Evolutionary conservation across 2,797 vertebrate species (phyloP).

Genomic region (Hoplostethus atlanticus): DNA sequence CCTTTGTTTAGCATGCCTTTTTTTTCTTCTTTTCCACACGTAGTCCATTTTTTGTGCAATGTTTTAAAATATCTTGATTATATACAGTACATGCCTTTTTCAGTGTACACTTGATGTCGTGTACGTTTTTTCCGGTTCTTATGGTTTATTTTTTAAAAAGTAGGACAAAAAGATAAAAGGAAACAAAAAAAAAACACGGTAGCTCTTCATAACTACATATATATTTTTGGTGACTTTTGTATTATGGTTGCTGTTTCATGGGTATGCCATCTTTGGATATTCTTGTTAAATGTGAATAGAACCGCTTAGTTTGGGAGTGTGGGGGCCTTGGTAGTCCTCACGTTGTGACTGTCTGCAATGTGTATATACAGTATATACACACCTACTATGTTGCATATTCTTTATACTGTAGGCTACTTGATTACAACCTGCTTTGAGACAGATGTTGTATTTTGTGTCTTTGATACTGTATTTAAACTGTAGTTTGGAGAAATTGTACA

Average conservation of each 20-base stretch:
- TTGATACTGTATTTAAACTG: conserved; percentile 94
- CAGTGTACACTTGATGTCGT: conserved; percentile 88
- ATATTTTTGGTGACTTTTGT: conserved; percentile 92
- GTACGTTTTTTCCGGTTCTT: conserved; percentile 91
- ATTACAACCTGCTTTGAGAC: conserved; percentile 87
- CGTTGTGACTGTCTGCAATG: conserved; percentile 91
- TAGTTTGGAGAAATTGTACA: conserved; percentile 76
- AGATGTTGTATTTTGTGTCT: conserved; percentile 91
- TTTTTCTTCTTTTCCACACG: conserved; percentile 42
- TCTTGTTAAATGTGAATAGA: conserved; percentile 95
- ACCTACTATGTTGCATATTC: conserved; percentile 91
- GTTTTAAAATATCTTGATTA: conserved; percentile 79
- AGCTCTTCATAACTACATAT: conserved; percentile 90
- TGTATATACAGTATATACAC: conserved; percentile 81
- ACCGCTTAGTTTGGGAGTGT: conserved; percentile 81
- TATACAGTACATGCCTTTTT: conserved; percentile 86
- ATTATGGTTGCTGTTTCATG: conserved; percentile 80
- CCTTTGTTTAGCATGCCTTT: conserved; percentile 11
- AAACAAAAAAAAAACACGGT: conserved; percentile 66
- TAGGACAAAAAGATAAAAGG: conserved; percentile 66
- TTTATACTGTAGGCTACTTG: conserved; percentile 86
- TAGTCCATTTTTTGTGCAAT: conserved; percentile 83
- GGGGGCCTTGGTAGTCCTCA: conserved; percentile 90
- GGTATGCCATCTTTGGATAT: conserved; percentile 91
- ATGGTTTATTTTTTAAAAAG: conserved; percentile 86